A percentile compares a stretch with the other conserved stretches of the same genome.
Evolutionary conservation across 2,113 vertebrate genomes (phyloP).

Genomic region (Hemichromis elongatus): DNA sequence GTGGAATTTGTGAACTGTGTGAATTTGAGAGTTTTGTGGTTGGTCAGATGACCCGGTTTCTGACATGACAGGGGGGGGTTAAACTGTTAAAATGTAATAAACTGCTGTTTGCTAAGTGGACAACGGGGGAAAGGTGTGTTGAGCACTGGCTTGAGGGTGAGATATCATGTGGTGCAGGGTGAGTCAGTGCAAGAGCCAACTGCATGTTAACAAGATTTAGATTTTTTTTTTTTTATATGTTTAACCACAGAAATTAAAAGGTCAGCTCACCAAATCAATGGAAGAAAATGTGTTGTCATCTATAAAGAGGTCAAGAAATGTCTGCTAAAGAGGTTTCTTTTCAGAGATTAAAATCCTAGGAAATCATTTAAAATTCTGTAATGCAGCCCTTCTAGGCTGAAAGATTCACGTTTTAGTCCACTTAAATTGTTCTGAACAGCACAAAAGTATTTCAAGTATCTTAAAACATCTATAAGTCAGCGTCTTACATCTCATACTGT

Average conservation of each 20-base stretch:
- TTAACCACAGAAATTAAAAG: background rate
- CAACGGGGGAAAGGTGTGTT: background rate
- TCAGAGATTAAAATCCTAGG: background rate
- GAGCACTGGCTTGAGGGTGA: background rate
- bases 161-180: background rate
- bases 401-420: background rate
- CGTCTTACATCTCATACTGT: background rate
- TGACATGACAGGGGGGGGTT: background rate
- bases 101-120: background rate
- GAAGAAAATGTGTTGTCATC: background rate
- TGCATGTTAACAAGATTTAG: background rate
- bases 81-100: background rate
- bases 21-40: background rate
- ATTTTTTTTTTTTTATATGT: background rate
- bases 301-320: background rate
- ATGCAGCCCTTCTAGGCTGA: background rate
- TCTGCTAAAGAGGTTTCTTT: fast-evolving
- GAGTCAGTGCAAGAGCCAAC: background rate
- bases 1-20: constrained; percentile 1
- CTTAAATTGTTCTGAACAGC: background rate
- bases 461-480: background rate
- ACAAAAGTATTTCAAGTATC: background rate
- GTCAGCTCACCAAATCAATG: background rate
- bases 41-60: background rate
- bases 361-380: background rate